A percentile compares a stretch with the other conserved stretches of the same genome.
These are phyloP conservation scores for Drosophila mauritiana DNA, from an alignment of 1,140 invertebrate species.

Conservation along the genomic window DNA sequence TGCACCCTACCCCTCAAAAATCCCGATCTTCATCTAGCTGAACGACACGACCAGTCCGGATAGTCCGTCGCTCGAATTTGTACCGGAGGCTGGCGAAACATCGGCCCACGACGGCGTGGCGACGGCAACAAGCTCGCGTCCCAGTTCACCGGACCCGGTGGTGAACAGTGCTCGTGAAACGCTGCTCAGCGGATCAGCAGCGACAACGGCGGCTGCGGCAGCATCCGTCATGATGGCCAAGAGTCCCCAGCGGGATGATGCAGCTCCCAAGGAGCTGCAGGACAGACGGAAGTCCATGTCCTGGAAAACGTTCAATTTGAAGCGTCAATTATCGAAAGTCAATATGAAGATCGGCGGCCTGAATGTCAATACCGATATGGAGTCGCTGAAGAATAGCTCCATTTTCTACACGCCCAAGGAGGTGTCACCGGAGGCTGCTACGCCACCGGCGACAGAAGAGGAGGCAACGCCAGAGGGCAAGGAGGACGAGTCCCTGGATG, in stretches of 20 bases:
- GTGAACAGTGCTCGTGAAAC: constrained; percentile 61
- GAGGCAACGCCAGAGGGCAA: constrained; percentile 48
- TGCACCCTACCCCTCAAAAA: constrained; percentile 43
- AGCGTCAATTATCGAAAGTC: constrained; percentile 91
- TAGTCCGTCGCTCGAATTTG: constrained; percentile 79
- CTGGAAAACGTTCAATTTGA: constrained; percentile 91
- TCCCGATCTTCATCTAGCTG: constrained; percentile 71
- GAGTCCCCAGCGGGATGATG: constrained; percentile 73
- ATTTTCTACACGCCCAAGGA: constrained; percentile 85
- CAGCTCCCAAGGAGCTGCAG: constrained; percentile 62
- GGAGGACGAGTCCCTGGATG: constrained; percentile 58
- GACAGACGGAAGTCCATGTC: constrained; percentile 86
- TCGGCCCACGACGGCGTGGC: constrained; percentile 1
- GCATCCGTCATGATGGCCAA: constrained; percentile 51
- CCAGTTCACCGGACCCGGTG: constrained; percentile 62
- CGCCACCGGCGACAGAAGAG: constrained; percentile 23
- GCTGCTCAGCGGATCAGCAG: constrained; percentile 36
- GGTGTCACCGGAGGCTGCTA: constrained; percentile 69
- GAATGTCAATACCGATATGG: constrained; percentile 86
- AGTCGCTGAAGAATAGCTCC: constrained; percentile 72
- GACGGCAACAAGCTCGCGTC: constrained; percentile 46
- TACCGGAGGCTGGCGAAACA: constrained; percentile 55
- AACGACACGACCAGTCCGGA: constrained; percentile 82
- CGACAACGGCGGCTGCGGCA: constrained; percentile 35
- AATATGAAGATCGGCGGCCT: constrained; percentile 88